Evolutionary conservation across 1,140 invertebrate genomes (phyloP).

Genomic region (Magallana angulata): DNA sequence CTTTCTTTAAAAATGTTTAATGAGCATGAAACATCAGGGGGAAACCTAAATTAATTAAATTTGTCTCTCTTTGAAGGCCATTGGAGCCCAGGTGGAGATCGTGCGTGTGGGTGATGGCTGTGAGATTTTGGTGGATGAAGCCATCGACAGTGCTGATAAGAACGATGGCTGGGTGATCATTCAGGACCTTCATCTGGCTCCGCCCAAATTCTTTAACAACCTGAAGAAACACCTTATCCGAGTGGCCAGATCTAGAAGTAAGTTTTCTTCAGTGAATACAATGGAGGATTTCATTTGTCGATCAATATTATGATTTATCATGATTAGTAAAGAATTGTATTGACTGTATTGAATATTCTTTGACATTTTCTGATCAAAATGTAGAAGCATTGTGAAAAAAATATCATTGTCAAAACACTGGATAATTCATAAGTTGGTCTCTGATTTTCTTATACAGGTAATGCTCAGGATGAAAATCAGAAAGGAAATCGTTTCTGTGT

Average conservation of each 20-base stretch:
- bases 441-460: constrained; percentile 52
- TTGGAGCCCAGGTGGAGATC: constrained; percentile 63
- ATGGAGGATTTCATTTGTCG: no score
- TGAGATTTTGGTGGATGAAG: constrained; percentile 70
- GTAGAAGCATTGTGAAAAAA: not conserved
- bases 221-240: constrained; percentile 71
- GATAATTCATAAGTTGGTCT: no score
- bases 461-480: constrained; percentile 63
- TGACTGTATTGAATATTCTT: no score
- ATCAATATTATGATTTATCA: no score
- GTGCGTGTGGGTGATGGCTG: constrained; percentile 72
- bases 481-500: constrained; percentile 71
- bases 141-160: constrained; percentile 73
- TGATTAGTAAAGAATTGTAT: no score
- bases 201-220: constrained; percentile 64
- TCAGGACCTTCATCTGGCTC: constrained; percentile 75
- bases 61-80: constrained; percentile 49
- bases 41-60: no score
- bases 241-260: constrained; percentile 70
- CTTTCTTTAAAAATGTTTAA: no score
- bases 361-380: not conserved
- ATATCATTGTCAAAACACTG: not conserved
- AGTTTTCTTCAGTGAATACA: constrained; percentile 25
- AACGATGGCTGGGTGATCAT: constrained; percentile 77
- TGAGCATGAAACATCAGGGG: no score